A percentile compares a stretch with the other conserved stretches of the same genome.
Evolutionary conservation across 1,140 invertebrate species (phyloP).

Genomic region (Drepana arcuata): DNA sequence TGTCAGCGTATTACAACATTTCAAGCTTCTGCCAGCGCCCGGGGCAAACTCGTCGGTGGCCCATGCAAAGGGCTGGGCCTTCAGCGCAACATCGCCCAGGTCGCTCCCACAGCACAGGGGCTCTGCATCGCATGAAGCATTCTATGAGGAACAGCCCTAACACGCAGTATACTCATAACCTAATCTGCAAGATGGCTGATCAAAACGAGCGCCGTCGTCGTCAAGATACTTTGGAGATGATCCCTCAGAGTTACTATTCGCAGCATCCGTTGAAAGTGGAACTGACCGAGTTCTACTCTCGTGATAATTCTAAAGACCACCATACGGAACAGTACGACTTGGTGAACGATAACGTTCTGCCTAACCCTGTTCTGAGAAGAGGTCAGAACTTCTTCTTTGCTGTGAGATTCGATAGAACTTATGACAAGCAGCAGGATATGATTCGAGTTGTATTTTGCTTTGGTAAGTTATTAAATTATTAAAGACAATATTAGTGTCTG

Average conservation of each 20-base stretch:
- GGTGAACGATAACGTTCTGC: conserved; percentile 65
- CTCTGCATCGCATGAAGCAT: conserved; percentile 56
- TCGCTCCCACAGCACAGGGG: conserved; percentile 60
- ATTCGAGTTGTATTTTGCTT: conserved; percentile 66
- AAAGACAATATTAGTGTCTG: no score
- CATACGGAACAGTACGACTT: conserved; percentile 79
- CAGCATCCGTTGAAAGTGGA: conserved; percentile 74
- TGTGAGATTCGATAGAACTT: conserved; percentile 71
- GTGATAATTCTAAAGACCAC: conserved; percentile 77
- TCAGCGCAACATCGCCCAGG: conserved; percentile 61
- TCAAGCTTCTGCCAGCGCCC: conserved; percentile 66
- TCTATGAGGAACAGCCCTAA: conserved; percentile 64
- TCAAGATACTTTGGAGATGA: conserved; percentile 64
- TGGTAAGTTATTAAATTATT: conserved; percentile 47
- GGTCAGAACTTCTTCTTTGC: conserved; percentile 77
- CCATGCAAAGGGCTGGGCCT: conserved; percentile 61
- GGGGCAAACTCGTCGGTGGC: conserved; percentile 62
- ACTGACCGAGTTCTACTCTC: conserved; percentile 75
- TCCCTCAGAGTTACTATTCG: conserved; percentile 65
- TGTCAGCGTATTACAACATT: conserved; percentile 66
- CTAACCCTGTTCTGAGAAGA: conserved; percentile 73
- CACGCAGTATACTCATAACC: conserved; percentile 63
- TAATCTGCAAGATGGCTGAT: conserved; percentile 65
- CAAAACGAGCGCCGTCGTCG: conserved; percentile 68
- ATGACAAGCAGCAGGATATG: conserved; percentile 68